These are phyloP conservation scores for Steinernema khuongi DNA, from an alignment of 1,140 invertebrate species.

Conservation along the genomic window DNA sequence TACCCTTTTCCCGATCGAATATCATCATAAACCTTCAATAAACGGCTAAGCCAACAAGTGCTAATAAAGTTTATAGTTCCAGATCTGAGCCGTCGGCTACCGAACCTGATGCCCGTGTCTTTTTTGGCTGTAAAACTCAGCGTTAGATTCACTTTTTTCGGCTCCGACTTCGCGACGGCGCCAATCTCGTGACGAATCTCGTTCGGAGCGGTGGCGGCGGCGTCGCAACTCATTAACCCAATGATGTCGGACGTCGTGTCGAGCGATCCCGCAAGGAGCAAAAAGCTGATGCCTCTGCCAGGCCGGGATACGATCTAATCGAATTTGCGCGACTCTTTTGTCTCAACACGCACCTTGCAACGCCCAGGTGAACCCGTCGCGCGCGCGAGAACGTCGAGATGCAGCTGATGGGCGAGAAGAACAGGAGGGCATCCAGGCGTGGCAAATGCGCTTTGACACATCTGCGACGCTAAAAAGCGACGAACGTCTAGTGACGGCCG, in stretches of 20 bases:
- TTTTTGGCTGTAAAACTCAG: neutral
- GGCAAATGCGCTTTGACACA: slow-evolving; percentile 13
- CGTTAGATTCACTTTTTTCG: neutral
- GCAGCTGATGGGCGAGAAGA: too few relatives aligned
- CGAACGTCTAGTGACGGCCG: too few relatives aligned
- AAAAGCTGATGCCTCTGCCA: neutral
- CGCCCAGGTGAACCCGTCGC: neutral
- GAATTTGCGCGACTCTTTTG: slow-evolving; percentile 5
- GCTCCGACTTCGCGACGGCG: too few relatives aligned
- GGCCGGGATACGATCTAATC: slow-evolving; percentile 9
- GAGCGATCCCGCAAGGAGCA: neutral
- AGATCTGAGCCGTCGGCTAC: neutral
- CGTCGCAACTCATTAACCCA: slow-evolving; percentile 10
- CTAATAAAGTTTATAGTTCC: neutral
- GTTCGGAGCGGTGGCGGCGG: neutral
- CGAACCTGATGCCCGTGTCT: neutral
- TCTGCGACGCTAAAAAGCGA: neutral
- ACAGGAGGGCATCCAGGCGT: neutral
- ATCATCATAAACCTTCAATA: neutral
- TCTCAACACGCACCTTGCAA: neutral
- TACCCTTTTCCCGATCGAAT: neutral
- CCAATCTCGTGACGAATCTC: slow-evolving; percentile 12
- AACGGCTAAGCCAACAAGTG: neutral
- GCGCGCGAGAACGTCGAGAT: neutral
- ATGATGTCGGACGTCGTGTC: neutral